Evolutionary conservation across 1,140 invertebrate genomes (phyloP).

Genomic region (Eubasilissa regina): DNA sequence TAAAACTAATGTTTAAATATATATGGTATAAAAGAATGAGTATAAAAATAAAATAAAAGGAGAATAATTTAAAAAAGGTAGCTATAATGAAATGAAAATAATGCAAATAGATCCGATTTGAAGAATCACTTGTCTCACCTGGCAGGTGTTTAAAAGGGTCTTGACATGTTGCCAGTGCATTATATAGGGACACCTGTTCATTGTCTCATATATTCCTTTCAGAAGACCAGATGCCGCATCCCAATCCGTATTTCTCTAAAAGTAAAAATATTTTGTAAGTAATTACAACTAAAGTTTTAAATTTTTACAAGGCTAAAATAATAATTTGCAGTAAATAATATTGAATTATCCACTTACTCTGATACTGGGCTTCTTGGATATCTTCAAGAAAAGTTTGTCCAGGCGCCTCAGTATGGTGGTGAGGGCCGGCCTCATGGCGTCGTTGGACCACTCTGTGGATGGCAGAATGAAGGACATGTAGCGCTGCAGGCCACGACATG

Average conservation of each 20-base stretch:
- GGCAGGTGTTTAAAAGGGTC: constrained; percentile 87
- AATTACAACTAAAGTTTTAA: too few relatives aligned
- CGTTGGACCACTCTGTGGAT: constrained; percentile 97
- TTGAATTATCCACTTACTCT: constrained; percentile 71
- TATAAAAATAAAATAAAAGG: too few relatives aligned
- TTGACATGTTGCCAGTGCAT: constrained; percentile 97
- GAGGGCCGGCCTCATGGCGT: constrained; percentile 91
- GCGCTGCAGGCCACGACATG: constrained; percentile 89
- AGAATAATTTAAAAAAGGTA: too few relatives aligned
- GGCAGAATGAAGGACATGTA: constrained; percentile 97
- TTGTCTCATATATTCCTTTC: constrained; percentile 95
- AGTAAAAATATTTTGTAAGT: constrained; percentile 34
- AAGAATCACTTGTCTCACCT: constrained; percentile 70
- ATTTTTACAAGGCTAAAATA: constrained; percentile 2
- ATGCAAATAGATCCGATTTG: too few relatives aligned
- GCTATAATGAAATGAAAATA: too few relatives aligned
- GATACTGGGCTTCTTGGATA: constrained; percentile 94
- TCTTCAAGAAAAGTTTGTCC: constrained; percentile 98
- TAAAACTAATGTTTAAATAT: too few relatives aligned
- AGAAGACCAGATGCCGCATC: constrained; percentile 93
- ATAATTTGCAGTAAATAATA: not conserved
- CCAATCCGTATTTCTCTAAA: constrained; percentile 94
- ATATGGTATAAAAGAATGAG: too few relatives aligned
- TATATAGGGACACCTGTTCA: constrained; percentile 94
- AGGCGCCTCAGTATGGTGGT: constrained; percentile 93